phyloP scores from a whole-genome alignment of 1,140 invertebrate species.

The Trichogramma pretiosum region DNA sequence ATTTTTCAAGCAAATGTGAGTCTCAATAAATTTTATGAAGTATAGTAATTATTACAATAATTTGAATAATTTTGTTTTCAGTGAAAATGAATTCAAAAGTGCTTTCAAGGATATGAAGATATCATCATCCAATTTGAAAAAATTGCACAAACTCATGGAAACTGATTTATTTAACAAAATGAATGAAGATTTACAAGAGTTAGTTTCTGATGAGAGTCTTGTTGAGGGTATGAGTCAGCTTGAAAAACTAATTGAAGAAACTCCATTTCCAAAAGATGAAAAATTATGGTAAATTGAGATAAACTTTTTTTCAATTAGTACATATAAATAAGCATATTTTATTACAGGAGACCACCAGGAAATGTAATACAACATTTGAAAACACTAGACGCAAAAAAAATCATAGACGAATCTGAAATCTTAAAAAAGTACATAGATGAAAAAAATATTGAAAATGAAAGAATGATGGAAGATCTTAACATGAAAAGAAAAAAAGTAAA shows the following conservation, averaged over 20 bases:
- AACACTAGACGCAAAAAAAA: slow-evolving; percentile 25
- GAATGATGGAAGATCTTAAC: slow-evolving; percentile 19
- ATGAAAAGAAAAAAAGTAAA: slow-evolving; percentile 19
- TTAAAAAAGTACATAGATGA: slow-evolving; percentile 21
- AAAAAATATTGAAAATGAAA: slow-evolving; percentile 27
- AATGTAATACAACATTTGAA: slow-evolving; percentile 28
- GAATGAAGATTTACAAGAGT: slow-evolving; percentile 20
- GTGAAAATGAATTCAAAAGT: slow-evolving; percentile 25
- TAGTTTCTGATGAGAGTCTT: slow-evolving; percentile 24
- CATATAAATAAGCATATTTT: slow-evolving; percentile 6
- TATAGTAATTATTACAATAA: neutral
- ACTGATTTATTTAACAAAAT: slow-evolving; percentile 23
- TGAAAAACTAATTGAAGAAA: slow-evolving; percentile 18
- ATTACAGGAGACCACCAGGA: slow-evolving; percentile 34
- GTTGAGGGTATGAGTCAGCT: slow-evolving; percentile 22
- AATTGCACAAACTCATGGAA: slow-evolving; percentile 24
- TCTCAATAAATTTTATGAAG: neutral
- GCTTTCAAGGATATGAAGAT: slow-evolving; percentile 24
- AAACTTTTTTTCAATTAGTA: neutral
- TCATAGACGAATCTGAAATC: slow-evolving; percentile 21
- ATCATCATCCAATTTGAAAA: slow-evolving; percentile 14
- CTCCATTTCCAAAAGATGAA: slow-evolving; percentile 6
- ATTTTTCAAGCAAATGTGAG: neutral
- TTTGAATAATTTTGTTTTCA: slow-evolving; percentile 17
- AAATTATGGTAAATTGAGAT: slow-evolving; percentile 24